A percentile compares a stretch with the other conserved stretches of the same genome.
These are phyloP conservation scores for Sylvietta virens DNA, from an alignment of 2,113 vertebrate genomes.

Conservation along the genomic window DNA sequence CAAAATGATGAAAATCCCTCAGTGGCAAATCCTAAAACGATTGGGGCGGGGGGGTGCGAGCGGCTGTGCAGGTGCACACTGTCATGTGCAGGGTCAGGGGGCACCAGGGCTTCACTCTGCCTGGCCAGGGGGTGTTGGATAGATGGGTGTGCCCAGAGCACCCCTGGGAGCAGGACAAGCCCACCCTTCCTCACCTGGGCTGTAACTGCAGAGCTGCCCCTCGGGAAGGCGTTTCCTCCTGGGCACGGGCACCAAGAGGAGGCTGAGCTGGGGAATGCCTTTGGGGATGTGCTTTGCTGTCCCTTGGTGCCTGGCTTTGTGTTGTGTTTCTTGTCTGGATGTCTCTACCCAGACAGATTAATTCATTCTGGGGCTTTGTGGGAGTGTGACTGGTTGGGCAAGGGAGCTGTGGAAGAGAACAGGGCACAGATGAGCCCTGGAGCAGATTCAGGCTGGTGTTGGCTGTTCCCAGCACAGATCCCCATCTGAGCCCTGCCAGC, in stretches of 20 bases:
- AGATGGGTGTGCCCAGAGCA: background rate
- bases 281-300: background rate
- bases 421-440: background rate
- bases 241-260: background rate
- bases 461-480: background rate
- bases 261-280: background rate
- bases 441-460: background rate
- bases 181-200: background rate
- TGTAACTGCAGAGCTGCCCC: background rate
- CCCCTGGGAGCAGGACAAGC: background rate
- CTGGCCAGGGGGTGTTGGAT: background rate
- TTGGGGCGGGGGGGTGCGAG: background rate
- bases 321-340: background rate
- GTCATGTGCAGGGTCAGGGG: background rate
- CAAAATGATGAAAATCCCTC: conserved; percentile 7
- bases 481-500: background rate
- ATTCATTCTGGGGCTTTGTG: background rate
- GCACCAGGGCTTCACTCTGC: background rate
- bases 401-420: background rate
- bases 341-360: background rate
- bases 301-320: background rate
- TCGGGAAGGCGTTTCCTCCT: background rate
- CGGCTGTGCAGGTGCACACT: background rate
- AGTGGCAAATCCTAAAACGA: conserved; percentile 30
- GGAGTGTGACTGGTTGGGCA: background rate